Conservation (phyloP, 2,888 invertebrate genomes). For the Agonopterix heracliana region DNA sequence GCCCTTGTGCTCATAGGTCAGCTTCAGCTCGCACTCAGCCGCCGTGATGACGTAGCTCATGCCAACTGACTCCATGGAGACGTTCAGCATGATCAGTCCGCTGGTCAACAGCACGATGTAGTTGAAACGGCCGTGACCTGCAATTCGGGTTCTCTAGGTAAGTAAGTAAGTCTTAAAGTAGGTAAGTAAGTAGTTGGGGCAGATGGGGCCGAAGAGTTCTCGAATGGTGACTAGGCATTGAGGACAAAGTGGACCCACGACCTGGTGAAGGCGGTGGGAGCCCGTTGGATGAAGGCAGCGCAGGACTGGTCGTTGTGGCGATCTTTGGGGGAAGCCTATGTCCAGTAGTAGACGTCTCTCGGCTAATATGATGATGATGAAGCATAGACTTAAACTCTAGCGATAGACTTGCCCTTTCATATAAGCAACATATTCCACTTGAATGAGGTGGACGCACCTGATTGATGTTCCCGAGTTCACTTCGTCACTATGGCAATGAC, state of each 20-base stretch:
- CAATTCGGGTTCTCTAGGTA: constrained; percentile 1
- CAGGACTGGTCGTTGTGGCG: no score
- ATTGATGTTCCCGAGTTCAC: no score
- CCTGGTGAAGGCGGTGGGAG: no score
- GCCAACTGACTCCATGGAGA: constrained; percentile 81
- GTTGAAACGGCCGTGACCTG: constrained; percentile 79
- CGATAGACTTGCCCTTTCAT: no score
- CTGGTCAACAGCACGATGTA: constrained; percentile 76
- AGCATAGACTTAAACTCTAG: no score
- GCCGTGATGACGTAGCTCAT: constrained; percentile 80
- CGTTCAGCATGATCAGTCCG: constrained; percentile 79
- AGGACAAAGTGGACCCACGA: background rate
- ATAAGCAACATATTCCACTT: no score
- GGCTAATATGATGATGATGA: no score
- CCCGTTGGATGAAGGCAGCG: no score
- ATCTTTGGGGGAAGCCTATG: no score
- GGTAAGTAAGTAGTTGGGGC: background rate
- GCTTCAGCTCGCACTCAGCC: constrained; percentile 79
- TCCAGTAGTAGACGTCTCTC: no score
- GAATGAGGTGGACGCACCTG: no score
- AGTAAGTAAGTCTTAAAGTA: background rate
- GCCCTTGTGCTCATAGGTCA: constrained; percentile 77
- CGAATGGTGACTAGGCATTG: background rate
- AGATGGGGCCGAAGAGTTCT: background rate
- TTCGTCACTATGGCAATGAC: no score